These are phyloP conservation scores for Drepanosiphum platanoidis DNA, from an alignment of 2,888 invertebrate species.

Conservation along the genomic window DNA sequence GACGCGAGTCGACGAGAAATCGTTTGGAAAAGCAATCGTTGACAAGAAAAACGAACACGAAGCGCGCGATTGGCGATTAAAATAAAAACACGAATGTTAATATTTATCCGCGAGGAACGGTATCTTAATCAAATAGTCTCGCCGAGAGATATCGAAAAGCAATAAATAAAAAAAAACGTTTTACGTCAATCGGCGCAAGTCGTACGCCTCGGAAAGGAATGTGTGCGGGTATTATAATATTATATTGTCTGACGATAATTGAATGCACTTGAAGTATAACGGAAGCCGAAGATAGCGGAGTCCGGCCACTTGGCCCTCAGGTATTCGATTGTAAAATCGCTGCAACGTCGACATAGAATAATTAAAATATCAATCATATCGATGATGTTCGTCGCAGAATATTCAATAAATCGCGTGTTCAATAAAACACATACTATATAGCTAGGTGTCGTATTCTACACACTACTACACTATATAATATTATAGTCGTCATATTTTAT, in stretches of 20 bases:
- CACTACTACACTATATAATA: too few relatives aligned
- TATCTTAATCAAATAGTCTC: neutral
- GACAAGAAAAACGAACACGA: neutral
- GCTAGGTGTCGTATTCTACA: neutral
- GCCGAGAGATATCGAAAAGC: neutral
- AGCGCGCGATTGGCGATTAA: neutral
- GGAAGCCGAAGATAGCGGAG: neutral
- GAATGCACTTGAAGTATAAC: neutral
- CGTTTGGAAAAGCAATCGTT: neutral
- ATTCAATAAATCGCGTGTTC: neutral
- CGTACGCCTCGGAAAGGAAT: neutral
- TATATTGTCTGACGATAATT: neutral
- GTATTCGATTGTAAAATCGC: neutral
- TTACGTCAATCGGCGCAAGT: neutral
- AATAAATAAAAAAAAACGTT: neutral
- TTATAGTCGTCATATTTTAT: too few relatives aligned
- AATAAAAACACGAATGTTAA: neutral
- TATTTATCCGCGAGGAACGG: neutral
- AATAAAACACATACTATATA: too few relatives aligned
- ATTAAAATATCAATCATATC: neutral
- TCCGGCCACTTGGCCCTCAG: neutral
- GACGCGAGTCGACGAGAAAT: neutral
- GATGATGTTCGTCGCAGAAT: neutral
- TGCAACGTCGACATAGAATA: neutral
- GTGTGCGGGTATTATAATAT: neutral